Conservation (phyloP, 2,113 vertebrate species). For the Lycaon pictus region DNA sequence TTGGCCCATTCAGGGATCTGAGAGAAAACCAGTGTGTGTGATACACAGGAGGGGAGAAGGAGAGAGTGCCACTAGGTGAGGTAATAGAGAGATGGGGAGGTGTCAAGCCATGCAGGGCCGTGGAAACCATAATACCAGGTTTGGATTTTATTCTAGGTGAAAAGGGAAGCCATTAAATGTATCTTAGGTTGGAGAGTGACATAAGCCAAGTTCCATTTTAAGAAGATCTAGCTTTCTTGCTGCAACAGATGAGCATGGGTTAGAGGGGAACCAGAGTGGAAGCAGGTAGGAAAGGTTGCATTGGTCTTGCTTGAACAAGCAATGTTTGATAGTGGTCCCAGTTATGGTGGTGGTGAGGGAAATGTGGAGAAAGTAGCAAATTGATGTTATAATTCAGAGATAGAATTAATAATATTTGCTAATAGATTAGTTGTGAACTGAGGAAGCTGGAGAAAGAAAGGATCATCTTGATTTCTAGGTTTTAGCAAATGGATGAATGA, state of each 20-base stretch:
- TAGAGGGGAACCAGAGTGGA: background rate
- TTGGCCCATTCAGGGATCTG: background rate
- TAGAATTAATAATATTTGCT: background rate
- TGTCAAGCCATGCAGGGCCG: background rate
- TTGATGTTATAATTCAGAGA: background rate
- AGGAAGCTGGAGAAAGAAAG: conserved; percentile 15
- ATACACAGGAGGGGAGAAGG: background rate
- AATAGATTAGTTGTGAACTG: background rate
- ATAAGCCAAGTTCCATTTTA: background rate
- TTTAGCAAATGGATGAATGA: background rate
- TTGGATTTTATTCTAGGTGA: background rate
- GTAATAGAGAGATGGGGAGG: background rate
- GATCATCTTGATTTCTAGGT: background rate
- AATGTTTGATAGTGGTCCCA: background rate
- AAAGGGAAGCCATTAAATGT: background rate
- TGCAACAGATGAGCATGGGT: background rate
- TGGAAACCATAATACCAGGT: background rate
- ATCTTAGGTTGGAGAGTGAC: background rate
- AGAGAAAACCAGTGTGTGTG: background rate
- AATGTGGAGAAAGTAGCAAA: background rate
- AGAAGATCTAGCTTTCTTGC: background rate
- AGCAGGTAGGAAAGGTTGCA: background rate
- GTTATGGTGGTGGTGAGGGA: background rate
- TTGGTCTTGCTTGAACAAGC: background rate
- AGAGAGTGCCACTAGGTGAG: background rate